Conservation (phyloP, 1,140 invertebrate genomes). For the Copidosoma floridanum region DNA sequence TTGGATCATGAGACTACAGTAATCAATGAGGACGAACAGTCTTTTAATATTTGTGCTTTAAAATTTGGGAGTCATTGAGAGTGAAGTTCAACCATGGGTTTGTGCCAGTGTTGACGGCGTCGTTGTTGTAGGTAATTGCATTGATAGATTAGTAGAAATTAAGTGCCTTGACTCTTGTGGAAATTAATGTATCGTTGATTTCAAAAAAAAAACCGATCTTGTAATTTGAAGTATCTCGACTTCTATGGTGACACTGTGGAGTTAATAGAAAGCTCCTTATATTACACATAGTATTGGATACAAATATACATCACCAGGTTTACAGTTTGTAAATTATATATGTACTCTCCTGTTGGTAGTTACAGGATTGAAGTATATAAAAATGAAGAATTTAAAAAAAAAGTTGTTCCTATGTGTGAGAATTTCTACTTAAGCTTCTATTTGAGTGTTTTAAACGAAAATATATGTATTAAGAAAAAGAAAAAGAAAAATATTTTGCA, state of each 20-base stretch:
- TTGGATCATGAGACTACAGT: too few species aligned
- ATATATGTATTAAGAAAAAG: too few species aligned
- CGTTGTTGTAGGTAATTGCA: conserved; percentile 28
- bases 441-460: conserved; percentile 22
- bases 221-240: conserved; percentile 29
- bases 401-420: too few species aligned
- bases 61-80: too few species aligned
- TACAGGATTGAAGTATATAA: conserved; percentile 23
- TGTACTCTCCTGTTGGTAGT: conserved; percentile 31
- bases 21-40: too few species aligned
- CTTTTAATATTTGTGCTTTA: too few species aligned
- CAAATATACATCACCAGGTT: conserved; percentile 38
- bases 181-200: conserved; percentile 28
- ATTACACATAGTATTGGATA: conserved; percentile 38
- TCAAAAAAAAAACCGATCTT: conserved; percentile 14
- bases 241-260: conserved; percentile 27
- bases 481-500: too few species aligned
- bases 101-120: conserved; percentile 34
- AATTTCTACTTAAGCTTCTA: conserved; percentile 35
- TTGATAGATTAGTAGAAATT: conserved; percentile 31
- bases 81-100: too few species aligned
- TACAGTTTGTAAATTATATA: conserved; percentile 36
- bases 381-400: conserved; percentile 31
- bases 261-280: conserved; percentile 25
- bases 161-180: conserved; percentile 32